A percentile compares a stretch with the other conserved stretches of the same genome.
Conservation (phyloP, 2,797 vertebrate species). For the Schizopygopsis pylzovi region DNA sequence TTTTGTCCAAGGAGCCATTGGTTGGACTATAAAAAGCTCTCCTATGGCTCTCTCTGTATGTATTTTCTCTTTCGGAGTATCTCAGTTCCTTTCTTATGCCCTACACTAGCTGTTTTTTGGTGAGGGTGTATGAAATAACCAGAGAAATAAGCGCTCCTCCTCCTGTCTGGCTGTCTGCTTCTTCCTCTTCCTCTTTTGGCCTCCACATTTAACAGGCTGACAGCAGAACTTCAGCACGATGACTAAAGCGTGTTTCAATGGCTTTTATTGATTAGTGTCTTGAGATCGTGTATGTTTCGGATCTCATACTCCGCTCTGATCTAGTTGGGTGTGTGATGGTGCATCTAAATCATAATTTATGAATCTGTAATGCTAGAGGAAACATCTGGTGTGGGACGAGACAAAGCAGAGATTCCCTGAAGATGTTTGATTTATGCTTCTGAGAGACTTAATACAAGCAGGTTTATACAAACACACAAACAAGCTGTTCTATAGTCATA, state of each 20-base stretch:
- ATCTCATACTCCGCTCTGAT: background rate
- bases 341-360: constrained; percentile 13
- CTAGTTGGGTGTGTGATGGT: background rate
- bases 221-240: background rate
- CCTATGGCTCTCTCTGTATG: constrained; percentile 41
- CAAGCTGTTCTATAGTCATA: background rate
- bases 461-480: background rate
- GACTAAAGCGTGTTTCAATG: constrained; percentile 3
- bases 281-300: background rate
- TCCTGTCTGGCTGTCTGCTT: constrained; percentile 36
- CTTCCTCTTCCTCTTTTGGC: constrained; percentile 59
- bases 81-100: constrained; percentile 66
- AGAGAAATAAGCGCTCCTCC: constrained; percentile 54
- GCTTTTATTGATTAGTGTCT: background rate
- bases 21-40: constrained; percentile 48
- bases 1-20: constrained; percentile 79
- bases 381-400: background rate
- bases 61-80: constrained; percentile 58
- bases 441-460: background rate
- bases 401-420: background rate
- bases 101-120: constrained; percentile 23
- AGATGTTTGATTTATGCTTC: background rate
- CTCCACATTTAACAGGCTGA: constrained; percentile 19
- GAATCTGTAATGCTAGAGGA: background rate
- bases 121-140: constrained; percentile 54